A percentile compares a stretch with the other conserved stretches of the same genome.
Conservation (phyloP, 2,113 vertebrate genomes). For the Myxocyprinus asiaticus region DNA sequence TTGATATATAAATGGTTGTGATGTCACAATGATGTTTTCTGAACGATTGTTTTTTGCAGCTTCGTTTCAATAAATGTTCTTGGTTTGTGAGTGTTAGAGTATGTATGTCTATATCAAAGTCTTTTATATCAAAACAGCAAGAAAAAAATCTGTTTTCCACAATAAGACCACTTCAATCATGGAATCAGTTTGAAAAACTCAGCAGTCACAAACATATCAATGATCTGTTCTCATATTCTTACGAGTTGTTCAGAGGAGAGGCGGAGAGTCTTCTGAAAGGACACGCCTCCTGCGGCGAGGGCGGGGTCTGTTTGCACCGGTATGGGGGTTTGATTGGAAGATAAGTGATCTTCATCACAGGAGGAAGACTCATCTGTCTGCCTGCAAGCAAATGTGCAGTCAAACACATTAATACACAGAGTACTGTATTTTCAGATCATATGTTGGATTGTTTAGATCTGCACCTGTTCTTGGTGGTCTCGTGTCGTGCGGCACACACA, state of each 20-base stretch:
- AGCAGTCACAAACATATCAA: too few species aligned
- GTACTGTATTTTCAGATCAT: background rate
- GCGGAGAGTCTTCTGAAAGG: slow-evolving; percentile 92
- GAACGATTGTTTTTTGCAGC: too few species aligned
- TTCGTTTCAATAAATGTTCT: too few species aligned
- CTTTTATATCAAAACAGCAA: too few species aligned
- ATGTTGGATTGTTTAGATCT: background rate
- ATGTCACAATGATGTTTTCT: too few species aligned
- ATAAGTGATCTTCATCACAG: slow-evolving; percentile 85
- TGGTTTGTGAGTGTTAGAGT: too few species aligned
- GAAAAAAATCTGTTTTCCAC: too few species aligned
- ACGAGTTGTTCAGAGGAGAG: slow-evolving; percentile 95
- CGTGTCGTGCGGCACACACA: background rate
- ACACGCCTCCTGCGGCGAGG: slow-evolving; percentile 71
- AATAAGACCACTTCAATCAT: too few species aligned
- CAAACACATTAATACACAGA: too few species aligned
- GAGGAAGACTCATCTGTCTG: slow-evolving; percentile 91
- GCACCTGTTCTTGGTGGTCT: background rate
- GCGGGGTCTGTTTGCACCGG: slow-evolving; percentile 67
- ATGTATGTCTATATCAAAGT: too few species aligned
- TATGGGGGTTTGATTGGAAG: slow-evolving; percentile 68
- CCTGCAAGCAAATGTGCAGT: slow-evolving; percentile 62
- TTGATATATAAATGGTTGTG: too few species aligned
- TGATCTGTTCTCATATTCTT: slow-evolving; percentile 55
- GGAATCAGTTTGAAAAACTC: too few species aligned